phyloP scores from a whole-genome alignment of 92 coral and sea anemone genomes.

The Diadumene lineata region DNA sequence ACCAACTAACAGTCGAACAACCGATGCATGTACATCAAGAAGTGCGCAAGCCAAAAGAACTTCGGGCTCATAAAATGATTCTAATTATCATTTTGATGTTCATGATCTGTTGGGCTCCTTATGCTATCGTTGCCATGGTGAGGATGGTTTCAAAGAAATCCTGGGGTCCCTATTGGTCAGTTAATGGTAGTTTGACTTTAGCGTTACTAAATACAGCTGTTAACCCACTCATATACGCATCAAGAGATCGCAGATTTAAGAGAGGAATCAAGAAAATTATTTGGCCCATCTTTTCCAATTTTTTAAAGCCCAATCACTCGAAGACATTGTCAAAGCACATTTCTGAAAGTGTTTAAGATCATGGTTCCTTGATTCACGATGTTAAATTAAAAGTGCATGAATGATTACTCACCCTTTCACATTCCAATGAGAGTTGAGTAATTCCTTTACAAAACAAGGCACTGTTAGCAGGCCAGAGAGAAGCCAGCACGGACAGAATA shows the following conservation, averaged over 20 bases:
- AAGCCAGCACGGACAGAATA: too few relatives aligned
- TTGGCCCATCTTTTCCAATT: conserved; percentile 2
- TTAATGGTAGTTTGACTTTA: conserved; percentile 54
- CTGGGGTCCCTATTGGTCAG: conserved; percentile 42
- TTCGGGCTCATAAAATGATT: conserved; percentile 64
- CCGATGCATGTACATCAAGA: background rate
- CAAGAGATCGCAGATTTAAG: conserved; percentile 60
- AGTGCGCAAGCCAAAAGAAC: conserved; percentile 19
- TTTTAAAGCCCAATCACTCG: too few relatives aligned
- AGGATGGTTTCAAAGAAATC: conserved; percentile 35
- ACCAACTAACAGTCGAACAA: conserved; percentile 5
- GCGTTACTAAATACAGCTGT: conserved; percentile 41
- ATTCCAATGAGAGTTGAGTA: too few relatives aligned
- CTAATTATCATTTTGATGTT: conserved; percentile 51
- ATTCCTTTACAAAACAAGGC: too few relatives aligned
- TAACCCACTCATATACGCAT: conserved; percentile 48
- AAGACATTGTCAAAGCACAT: background rate
- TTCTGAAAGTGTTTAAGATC: too few relatives aligned
- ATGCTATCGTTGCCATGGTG: conserved; percentile 40
- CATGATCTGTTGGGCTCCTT: conserved; percentile 43
- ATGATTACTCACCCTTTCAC: too few relatives aligned
- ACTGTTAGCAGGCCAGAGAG: too few relatives aligned
- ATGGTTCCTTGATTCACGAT: too few relatives aligned
- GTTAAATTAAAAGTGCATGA: too few relatives aligned
- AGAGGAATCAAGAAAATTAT: conserved; percentile 53